A percentile compares a stretch with the other conserved stretches of the same genome.
These are phyloP conservation scores for Rhinella marina DNA, from an alignment of 2,797 vertebrate species.

Conservation along the genomic window DNA sequence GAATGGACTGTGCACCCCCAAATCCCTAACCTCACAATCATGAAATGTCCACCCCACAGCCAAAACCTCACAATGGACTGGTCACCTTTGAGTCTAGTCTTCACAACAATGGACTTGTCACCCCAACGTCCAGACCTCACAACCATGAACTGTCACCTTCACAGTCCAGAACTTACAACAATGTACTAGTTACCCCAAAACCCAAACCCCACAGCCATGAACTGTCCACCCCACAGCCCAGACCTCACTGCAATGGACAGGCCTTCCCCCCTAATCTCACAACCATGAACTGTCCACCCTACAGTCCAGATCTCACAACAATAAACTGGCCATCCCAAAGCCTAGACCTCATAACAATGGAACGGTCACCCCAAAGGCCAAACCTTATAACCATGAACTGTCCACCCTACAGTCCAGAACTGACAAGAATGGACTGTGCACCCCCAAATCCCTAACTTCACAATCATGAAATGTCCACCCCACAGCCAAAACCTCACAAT, in stretches of 20 bases:
- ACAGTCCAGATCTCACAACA: neutral
- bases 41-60: neutral
- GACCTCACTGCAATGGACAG: neutral
- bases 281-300: neutral
- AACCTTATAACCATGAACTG: neutral
- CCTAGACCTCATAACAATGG: neutral
- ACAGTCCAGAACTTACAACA: too few relatives aligned
- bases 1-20: too few relatives aligned
- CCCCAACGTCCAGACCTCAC: neutral
- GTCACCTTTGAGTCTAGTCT: neutral
- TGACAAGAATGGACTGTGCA: neutral
- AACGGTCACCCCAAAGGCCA: neutral
- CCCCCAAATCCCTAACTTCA: neutral
- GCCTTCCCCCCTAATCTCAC: too few relatives aligned
- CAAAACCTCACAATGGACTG: neutral
- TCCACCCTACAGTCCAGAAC: neutral
- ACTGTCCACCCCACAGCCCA: neutral
- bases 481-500: too few relatives aligned
- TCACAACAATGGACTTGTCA: neutral
- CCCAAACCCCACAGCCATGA: too few relatives aligned
- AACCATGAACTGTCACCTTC: too few relatives aligned
- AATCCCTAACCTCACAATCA: too few relatives aligned
- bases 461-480: neutral
- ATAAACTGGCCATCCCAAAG: neutral
- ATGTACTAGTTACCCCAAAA: too few relatives aligned